Percentiles rank a stretch among this genome's conserved stretches.
Conservation (phyloP, 64 coral and sea anemone species). For the Pachyseris speciosa region DNA sequence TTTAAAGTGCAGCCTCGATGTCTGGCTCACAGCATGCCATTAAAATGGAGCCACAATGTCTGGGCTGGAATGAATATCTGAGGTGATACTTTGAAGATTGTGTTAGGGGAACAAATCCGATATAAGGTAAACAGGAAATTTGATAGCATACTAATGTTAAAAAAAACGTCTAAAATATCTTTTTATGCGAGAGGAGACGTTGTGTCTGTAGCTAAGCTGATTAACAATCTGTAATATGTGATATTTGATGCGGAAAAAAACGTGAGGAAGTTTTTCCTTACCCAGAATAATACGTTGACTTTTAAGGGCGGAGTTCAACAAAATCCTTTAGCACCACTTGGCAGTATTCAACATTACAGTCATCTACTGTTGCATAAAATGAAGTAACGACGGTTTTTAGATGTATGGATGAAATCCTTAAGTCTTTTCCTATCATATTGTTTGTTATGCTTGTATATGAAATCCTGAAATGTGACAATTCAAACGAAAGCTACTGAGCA, state of each 20-base stretch:
- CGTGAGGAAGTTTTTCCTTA: too few species aligned
- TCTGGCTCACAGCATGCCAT: background rate
- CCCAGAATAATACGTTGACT: too few species aligned
- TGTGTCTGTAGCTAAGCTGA: background rate
- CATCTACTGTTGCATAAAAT: too few species aligned
- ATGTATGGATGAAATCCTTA: too few species aligned
- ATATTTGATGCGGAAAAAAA: too few species aligned
- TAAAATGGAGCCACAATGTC: background rate
- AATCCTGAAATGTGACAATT: background rate
- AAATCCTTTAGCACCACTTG: too few species aligned
- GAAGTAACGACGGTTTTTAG: too few species aligned
- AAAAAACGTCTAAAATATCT: background rate
- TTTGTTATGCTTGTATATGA: too few species aligned
- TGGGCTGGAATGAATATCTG: background rate
- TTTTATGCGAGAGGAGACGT: background rate
- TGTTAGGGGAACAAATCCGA: background rate
- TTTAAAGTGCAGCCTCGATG: too few species aligned
- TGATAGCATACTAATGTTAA: background rate
- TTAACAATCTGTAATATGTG: slow-evolving; percentile 2
- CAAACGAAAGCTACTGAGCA: background rate
- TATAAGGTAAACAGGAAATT: background rate
- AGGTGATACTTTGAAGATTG: background rate
- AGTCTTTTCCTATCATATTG: too few species aligned
- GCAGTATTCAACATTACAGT: too few species aligned
- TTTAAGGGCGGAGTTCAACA: too few species aligned